These are phyloP conservation scores for Sceliomorpha sp. DNA, from an alignment of 2,888 invertebrate genomes.

Conservation along the genomic window DNA sequence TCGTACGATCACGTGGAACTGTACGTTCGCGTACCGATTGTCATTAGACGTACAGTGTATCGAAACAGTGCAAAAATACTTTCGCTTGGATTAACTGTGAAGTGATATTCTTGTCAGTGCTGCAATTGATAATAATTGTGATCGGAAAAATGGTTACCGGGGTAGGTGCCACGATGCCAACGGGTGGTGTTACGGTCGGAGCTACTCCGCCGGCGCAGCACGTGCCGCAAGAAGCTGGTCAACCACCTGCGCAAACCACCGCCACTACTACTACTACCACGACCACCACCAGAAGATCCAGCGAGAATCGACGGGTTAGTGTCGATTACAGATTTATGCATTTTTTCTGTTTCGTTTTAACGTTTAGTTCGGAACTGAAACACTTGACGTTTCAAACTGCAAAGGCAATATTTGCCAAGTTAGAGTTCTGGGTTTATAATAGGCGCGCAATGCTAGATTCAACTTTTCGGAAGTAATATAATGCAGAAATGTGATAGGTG, in stretches of 20 bases:
- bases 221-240: constrained; percentile 79
- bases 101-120: constrained; percentile 50
- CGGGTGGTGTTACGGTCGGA: constrained; percentile 77
- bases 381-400: no score
- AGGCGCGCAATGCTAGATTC: no score
- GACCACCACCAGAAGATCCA: constrained; percentile 72
- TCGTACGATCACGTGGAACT: no score
- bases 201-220: constrained; percentile 77
- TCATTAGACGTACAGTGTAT: constrained; percentile 10
- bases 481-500: no score
- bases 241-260: constrained; percentile 75
- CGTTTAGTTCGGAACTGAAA: no score
- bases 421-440: no score
- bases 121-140: constrained; percentile 33
- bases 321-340: no score
- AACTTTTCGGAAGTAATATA: no score
- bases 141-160: constrained; percentile 75
- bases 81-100: constrained; percentile 61
- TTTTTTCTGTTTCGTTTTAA: no score
- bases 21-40: background rate
- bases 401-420: no score
- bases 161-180: constrained; percentile 78
- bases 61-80: constrained; percentile 34
- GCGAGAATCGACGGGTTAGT: constrained; percentile 81
- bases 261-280: constrained; percentile 67